Evolutionary conservation across 2,888 invertebrate species (phyloP).

Genomic region (Lycia hirtaria): DNA sequence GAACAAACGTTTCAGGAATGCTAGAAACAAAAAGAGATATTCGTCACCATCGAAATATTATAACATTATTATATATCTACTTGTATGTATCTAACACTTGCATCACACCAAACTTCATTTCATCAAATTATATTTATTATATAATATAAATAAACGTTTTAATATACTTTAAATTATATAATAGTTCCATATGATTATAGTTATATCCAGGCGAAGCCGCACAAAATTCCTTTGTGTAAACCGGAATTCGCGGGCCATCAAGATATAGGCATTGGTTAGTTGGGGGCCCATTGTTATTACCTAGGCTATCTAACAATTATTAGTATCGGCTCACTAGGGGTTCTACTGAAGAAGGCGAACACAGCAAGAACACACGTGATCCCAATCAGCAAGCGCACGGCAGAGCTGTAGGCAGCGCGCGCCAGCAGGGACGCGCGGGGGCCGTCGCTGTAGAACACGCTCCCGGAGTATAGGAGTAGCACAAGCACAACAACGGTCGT

Average conservation of each 20-base stretch:
- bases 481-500: not conserved
- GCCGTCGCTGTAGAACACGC: not conserved
- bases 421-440: not conserved
- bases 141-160: too few species aligned
- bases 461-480: not conserved
- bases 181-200: too few species aligned
- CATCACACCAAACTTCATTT: too few species aligned
- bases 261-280: too few species aligned
- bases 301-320: too few species aligned
- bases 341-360: not conserved
- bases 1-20: not conserved
- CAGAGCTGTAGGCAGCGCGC: not conserved
- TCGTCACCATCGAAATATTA: not conserved
- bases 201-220: too few species aligned
- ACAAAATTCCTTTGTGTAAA: too few species aligned
- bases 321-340: not conserved
- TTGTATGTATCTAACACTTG: not conserved
- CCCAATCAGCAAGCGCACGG: not conserved
- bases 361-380: not conserved
- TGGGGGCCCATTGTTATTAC: too few species aligned
- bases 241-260: too few species aligned
- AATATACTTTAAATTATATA: too few species aligned
- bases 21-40: not conserved
- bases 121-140: too few species aligned
- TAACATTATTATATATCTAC: not conserved